Evolutionary conservation across 2,888 invertebrate species (phyloP), one percentile per base, ranked within the genome.

Genomic region (Frankliniella intonsa): DNA sequence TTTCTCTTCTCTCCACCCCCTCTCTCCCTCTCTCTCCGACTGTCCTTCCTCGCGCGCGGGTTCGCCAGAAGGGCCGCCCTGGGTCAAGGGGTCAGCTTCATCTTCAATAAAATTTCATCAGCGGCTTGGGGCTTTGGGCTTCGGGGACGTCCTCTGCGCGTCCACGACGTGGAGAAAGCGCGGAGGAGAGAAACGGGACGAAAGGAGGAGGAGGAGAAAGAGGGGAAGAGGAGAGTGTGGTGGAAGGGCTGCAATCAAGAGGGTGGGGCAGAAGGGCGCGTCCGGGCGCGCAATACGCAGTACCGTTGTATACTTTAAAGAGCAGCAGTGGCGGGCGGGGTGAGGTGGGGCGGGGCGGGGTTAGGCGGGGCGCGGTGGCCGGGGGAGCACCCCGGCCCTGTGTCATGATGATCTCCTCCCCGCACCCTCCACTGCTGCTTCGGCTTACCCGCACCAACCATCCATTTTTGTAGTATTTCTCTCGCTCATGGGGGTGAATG

Each of bases 101-200:
- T 55, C 69, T 76, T 76, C 69, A 22, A 76, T 76, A 76, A 22
- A 76, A 76, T 76, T 76, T 76, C 69, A 76, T 76, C 69, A 76
- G 69, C 25, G 69, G 55, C 17, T 55, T 12, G 14, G 55, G 55
- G 55, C 55, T 38, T 38, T 38, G 62, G 17, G 19, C 11, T 76
- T 22, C 22, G 25, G 69, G 69, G 69, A 76, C 69, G 25, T 76
- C 69, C 69, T 22, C 55, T 5, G 55, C 5, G 38, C 38, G 2
- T 38, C 38, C 38, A 38, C 38, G 38, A 38, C 5, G 38, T 38
- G 38, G 38, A 38, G 38, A 38, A 38, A 38, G 38, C 38, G 38
- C 38, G 38, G 38, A 38, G 38, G 55, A 55, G 55, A 8, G 55
- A 55, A 17, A 55, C 14, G 17, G 55, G 17, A 17, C 12, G 55